phyloP scores from a whole-genome alignment of 2,113 vertebrate genomes.

The Nymphicus hollandicus region DNA sequence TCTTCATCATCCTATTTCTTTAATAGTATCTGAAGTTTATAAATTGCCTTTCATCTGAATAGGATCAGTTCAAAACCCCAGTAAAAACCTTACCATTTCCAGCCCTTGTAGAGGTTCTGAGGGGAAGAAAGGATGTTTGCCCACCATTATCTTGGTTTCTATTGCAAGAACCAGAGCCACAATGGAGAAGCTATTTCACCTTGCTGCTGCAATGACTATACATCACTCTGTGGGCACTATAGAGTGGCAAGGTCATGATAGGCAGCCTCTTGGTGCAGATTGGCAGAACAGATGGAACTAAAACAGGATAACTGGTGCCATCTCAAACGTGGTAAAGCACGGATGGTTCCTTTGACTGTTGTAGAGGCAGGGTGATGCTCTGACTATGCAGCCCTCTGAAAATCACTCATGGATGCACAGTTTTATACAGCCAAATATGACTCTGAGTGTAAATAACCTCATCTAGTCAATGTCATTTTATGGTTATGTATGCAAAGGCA shows the following conservation, averaged over 20 bases:
- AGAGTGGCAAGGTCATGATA: not conserved
- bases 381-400: not conserved
- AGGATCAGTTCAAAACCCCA: not conserved
- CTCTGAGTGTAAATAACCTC: not conserved
- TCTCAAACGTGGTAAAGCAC: not conserved
- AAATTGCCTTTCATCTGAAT: not conserved
- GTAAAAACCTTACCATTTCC: not conserved
- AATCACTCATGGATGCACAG: not conserved
- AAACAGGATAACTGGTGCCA: not conserved
- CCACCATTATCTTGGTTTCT: not conserved
- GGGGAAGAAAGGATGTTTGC: not conserved
- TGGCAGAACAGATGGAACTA: not conserved
- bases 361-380: not conserved
- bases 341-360: not conserved
- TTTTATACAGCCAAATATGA: not conserved
- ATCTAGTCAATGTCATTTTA: not conserved
- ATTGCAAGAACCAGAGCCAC: not conserved
- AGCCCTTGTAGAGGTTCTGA: not conserved
- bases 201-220: not conserved
- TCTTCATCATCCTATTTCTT: not conserved
- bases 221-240: not conserved
- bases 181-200: not conserved
- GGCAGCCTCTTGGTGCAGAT: not conserved
- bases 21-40: not conserved
- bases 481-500: accelerated